Evolutionary conservation across 1,140 invertebrate genomes (phyloP), one percentile per base, ranked within the genome.

Genomic region (Linepithema humile): DNA sequence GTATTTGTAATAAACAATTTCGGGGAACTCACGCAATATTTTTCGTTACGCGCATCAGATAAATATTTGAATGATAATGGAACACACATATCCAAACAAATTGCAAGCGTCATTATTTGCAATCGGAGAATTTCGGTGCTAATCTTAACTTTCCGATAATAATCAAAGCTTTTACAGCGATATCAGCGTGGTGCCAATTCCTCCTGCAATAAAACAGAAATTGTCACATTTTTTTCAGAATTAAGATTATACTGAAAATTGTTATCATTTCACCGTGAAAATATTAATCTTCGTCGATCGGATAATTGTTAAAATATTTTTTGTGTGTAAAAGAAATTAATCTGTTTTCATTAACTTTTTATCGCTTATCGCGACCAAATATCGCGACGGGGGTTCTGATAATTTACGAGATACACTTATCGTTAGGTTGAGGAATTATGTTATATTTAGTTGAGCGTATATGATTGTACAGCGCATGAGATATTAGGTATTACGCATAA

Each of bases 11-110:
- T 12, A 38, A 65, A 78, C 7, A 29, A 3, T 32, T 32, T 43
- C 15, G 20, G 45, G 12, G 38, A 55, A 45, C 35, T n/a, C n/a
- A 45, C 40, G 26, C n/a, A 55, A 29, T 57, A 60, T 73, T 35
- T 82, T 48, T 74, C 3, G 7, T 9, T 38, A n/a, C 5, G 29
- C 35, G n/a, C n/a, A n/a, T n/a, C n/a, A 10, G 72, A 83, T 83
- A 83, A 83, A 20, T n/a, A 77, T 77, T 45, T 64, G 48, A 1
- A 40, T 7, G 82, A 83, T 83, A 83, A 77, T 70, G 4, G 9
- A 57, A 20, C 20, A 26, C 40, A 23, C 48, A 69, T 55, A 55
- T 53, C 40, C 9, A 32, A 26, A 32, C 12, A 53, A 57, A 26
- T 23, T 26, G 7, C 23, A 26, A 67, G 32, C 23, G 17, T 78